Conservation (phyloP, 2,797 vertebrate species). For the Liparis tanakae region DNA sequence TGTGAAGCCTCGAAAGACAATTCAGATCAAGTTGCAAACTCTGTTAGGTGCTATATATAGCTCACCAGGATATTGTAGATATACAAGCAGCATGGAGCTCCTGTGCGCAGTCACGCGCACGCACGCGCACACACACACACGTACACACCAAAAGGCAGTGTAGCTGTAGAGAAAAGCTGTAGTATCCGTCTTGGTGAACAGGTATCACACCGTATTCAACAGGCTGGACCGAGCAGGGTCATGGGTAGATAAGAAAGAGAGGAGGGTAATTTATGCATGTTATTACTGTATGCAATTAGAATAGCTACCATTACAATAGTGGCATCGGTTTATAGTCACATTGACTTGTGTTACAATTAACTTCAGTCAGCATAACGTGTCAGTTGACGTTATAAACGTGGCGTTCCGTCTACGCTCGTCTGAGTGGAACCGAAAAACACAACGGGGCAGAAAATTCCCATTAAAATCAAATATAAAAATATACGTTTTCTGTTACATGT, state of each 20-base stretch:
- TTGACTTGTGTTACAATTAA: not conserved
- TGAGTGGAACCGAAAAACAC: constrained; percentile 18
- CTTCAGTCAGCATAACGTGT: not conserved
- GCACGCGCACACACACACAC: constrained; percentile 11
- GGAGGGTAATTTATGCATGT: not conserved
- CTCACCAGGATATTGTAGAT: constrained; percentile 78
- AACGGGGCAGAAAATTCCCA: constrained; percentile 10
- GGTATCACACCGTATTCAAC: constrained; percentile 60
- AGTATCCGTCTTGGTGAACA: constrained; percentile 27
- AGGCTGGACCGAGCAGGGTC: constrained; percentile 44
- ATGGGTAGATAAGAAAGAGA: not conserved
- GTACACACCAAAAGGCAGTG: constrained; percentile 21
- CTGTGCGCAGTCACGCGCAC: constrained; percentile 14
- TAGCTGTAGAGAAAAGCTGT: constrained; percentile 30
- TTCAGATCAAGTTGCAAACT: constrained; percentile 87
- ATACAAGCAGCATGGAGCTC: constrained; percentile 57
- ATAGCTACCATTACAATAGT: not conserved
- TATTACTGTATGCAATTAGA: not conserved
- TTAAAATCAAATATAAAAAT: not conserved
- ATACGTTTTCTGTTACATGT: not conserved
- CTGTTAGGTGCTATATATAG: constrained; percentile 86
- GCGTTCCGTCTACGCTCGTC: not conserved
- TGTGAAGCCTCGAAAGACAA: constrained; percentile 78
- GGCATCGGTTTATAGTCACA: not conserved
- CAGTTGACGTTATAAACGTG: not conserved